A percentile compares a stretch with the other conserved stretches of the same genome.
phyloP scores from a whole-genome alignment of 1,140 invertebrate species.

The Drosophila baimaii region DNA sequence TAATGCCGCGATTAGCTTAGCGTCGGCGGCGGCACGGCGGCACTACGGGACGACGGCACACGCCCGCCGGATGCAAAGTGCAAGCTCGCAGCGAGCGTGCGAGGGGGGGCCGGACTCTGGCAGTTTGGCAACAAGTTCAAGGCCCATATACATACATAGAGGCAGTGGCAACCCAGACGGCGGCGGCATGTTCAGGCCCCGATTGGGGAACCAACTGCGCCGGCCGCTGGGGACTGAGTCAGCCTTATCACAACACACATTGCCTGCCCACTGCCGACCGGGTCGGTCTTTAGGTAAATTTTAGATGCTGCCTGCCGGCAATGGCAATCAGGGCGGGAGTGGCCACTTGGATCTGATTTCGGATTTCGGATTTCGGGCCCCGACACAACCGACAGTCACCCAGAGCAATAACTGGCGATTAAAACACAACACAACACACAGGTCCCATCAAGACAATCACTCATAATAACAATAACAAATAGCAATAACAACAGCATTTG shows the following conservation, averaged over 20 bases:
- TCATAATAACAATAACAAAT: slow-evolving; percentile 36
- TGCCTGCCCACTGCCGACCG: background rate
- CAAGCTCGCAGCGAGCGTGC: slow-evolving; percentile 5
- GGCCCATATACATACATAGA: slow-evolving; percentile 27
- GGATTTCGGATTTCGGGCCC: slow-evolving; percentile 75
- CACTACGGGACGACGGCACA: slow-evolving; percentile 37
- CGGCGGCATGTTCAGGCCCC: slow-evolving; percentile 72
- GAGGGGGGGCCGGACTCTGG: background rate
- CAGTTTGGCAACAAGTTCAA: slow-evolving; percentile 71
- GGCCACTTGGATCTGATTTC: slow-evolving; percentile 50
- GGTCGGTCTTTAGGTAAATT: slow-evolving; percentile 19
- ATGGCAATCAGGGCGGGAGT: slow-evolving; percentile 2
- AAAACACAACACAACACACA: no score
- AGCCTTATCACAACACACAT: slow-evolving; percentile 59
- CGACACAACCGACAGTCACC: slow-evolving; percentile 39
- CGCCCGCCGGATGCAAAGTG: slow-evolving; percentile 35
- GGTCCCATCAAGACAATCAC: slow-evolving; percentile 24
- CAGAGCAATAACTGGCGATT: slow-evolving; percentile 53
- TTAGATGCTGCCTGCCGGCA: slow-evolving; percentile 40
- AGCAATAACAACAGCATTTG: slow-evolving; percentile 36
- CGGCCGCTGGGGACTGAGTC: slow-evolving; percentile 40
- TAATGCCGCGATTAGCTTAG: no score
- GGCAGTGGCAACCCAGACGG: slow-evolving; percentile 33
- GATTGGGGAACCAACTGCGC: slow-evolving; percentile 29
- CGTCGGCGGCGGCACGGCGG: background rate